These are phyloP conservation scores for Tautogolabrus adspersus DNA, from an alignment of 2,113 vertebrate species.

Conservation along the genomic window DNA sequence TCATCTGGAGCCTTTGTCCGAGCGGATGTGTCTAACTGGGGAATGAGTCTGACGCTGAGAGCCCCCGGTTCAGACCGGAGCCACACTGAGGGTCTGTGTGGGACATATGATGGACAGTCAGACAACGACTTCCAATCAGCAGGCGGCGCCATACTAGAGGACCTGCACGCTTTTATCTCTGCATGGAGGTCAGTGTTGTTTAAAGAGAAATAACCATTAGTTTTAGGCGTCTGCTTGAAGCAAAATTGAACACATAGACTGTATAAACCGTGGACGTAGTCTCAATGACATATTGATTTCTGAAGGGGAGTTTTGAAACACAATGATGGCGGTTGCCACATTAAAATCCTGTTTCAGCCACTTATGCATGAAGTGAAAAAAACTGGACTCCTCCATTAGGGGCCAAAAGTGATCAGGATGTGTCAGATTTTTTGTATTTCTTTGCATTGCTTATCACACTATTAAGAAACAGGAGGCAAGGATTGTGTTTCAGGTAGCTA, in stretches of 20 bases:
- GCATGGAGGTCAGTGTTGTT: slow-evolving; percentile 87
- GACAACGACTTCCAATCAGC: slow-evolving; percentile 89
- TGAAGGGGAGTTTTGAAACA: too few relatives aligned
- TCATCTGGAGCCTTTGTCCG: slow-evolving; percentile 90
- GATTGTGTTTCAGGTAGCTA: not conserved
- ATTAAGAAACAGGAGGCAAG: not conserved
- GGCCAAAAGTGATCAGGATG: not conserved
- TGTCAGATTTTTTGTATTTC: not conserved
- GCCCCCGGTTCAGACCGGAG: slow-evolving; percentile 86
- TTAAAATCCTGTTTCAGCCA: too few relatives aligned
- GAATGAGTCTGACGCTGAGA: slow-evolving; percentile 91
- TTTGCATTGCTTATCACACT: not conserved
- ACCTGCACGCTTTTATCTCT: slow-evolving; percentile 83
- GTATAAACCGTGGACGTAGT: too few relatives aligned
- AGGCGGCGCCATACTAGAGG: slow-evolving; percentile 69
- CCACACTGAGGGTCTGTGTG: slow-evolving; percentile 90
- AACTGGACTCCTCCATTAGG: not conserved
- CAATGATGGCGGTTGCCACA: too few relatives aligned
- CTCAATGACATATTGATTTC: too few relatives aligned
- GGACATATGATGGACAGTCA: slow-evolving; percentile 87
- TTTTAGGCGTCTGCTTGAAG: too few relatives aligned
- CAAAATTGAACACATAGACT: too few relatives aligned
- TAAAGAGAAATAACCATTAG: too few relatives aligned
- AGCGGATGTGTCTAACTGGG: slow-evolving; percentile 90
- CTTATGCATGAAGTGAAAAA: too few relatives aligned